Conservation (phyloP, 2,797 vertebrate species). For the Smutsia temminckii region DNA sequence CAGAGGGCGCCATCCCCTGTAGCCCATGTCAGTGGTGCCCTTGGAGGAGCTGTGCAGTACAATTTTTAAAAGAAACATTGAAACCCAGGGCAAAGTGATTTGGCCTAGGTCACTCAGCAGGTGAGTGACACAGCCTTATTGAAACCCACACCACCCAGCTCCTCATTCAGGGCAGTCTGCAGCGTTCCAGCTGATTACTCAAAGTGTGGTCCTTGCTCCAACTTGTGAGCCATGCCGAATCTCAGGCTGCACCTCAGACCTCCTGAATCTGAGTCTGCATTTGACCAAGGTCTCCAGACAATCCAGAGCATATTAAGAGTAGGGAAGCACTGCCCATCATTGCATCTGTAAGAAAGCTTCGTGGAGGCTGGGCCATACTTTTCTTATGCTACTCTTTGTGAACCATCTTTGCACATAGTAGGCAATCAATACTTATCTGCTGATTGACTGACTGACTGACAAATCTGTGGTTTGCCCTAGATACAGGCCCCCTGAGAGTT, state of each 20-base stretch:
- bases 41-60: neutral
- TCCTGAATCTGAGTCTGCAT: neutral
- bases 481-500: constrained; percentile 50
- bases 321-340: neutral
- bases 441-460: constrained; percentile 63
- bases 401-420: constrained; percentile 31
- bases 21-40: neutral
- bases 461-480: constrained; percentile 66
- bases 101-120: neutral
- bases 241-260: neutral
- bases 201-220: neutral
- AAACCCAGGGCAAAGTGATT: neutral
- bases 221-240: neutral
- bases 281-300: neutral
- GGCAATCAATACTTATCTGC: constrained; percentile 56
- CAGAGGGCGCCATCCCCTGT: neutral
- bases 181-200: neutral
- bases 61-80: neutral
- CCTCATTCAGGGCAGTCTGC: neutral
- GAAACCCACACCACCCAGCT: rapidly evolving
- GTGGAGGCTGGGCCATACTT: neutral
- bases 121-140: too few species aligned
- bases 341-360: neutral
- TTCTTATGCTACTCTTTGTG: neutral
- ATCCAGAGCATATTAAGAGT: neutral